phyloP scores from a whole-genome alignment of 1,140 invertebrate genomes.

The Luehdorfia chinensis region DNA sequence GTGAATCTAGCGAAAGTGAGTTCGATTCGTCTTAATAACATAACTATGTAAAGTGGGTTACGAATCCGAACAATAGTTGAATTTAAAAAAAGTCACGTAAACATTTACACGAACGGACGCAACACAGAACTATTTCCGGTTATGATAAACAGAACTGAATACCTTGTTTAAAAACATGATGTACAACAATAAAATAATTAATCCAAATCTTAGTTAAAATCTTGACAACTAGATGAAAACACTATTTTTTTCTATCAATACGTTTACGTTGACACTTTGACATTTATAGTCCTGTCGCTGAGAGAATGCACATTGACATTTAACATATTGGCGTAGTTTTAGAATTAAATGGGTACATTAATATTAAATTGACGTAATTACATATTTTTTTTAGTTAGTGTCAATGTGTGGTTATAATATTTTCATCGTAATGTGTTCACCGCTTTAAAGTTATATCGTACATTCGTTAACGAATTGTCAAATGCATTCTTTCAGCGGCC shows the following conservation, averaged over 20 bases:
- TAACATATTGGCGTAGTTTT: no score
- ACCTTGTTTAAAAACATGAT: constrained; percentile 13
- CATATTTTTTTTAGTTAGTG: no score
- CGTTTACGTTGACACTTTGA: neutral
- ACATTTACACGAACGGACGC: constrained; percentile 8
- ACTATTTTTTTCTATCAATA: constrained; percentile 8
- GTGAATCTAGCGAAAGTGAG: constrained; percentile 18
- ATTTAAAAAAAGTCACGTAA: constrained; percentile 17
- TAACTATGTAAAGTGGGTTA: constrained; percentile 17
- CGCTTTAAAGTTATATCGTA: no score
- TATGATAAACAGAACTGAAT: constrained; percentile 6
- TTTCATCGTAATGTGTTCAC: no score
- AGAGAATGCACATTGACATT: no score
- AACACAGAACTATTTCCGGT: constrained; percentile 4
- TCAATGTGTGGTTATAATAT: no score
- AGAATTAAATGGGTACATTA: no score
- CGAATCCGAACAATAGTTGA: constrained; percentile 14
- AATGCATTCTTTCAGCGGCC: no score
- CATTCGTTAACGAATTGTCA: no score
- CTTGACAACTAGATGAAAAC: neutral
- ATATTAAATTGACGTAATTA: no score
- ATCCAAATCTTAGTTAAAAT: constrained; percentile 12
- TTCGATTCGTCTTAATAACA: constrained; percentile 20
- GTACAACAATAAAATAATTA: constrained; percentile 5
- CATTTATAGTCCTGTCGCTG: neutral